Base-by-base conservation (phyloP, 2,113 vertebrate genomes). In the Brachyhypopomus occidentalis region DNA sequence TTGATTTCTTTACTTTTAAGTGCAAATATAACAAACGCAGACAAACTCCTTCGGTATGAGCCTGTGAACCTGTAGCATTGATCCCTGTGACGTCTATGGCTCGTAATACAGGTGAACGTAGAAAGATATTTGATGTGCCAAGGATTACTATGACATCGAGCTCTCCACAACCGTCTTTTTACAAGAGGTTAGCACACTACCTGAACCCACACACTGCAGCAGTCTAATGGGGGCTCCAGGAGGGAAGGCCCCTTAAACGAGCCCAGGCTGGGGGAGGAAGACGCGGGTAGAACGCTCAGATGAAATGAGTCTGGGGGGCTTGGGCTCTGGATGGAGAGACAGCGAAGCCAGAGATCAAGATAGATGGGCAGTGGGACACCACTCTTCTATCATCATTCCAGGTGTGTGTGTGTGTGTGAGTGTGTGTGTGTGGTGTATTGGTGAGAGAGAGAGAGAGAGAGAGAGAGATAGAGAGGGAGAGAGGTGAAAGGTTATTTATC, bases 381-480 rank as follows among this genome's bases (percentile, higher is more conserved):
- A 83, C 90, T 92, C 84, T 75, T 94, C 90, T 82, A 91, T 94
- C 92, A 93, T 93, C 89, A 90, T 94, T 93, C 92, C 87, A 88
- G 85, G 88, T 88, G 87, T 74, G 84, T 89, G 84, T 88, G 85
- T 81, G 66, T 86, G 83, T 84, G 85, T 83, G 86, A 82, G 89
- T 86, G 87, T 14, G 83, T 56, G 70, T 20, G 69, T 56, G 71
- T 75, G 36, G 36, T 20, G 20, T 22, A 9, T 55, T 38, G 11
- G 30, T 14, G 34, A 22, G 62, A 19, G 25, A 9, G 59, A 55
- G 27, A 48, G 45, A 63, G 38, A n/a, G 41, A 69, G 36, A 34
- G 62, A 72, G 45, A 6, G 8, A 2, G 19, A 48, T 14, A 59
- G 86, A 87, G 85, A 80, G n/a, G 27, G 34, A 41, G 20, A n/a